Conservation (phyloP, 2,113 vertebrate species). For the Genyomyrus donnyi region DNA sequence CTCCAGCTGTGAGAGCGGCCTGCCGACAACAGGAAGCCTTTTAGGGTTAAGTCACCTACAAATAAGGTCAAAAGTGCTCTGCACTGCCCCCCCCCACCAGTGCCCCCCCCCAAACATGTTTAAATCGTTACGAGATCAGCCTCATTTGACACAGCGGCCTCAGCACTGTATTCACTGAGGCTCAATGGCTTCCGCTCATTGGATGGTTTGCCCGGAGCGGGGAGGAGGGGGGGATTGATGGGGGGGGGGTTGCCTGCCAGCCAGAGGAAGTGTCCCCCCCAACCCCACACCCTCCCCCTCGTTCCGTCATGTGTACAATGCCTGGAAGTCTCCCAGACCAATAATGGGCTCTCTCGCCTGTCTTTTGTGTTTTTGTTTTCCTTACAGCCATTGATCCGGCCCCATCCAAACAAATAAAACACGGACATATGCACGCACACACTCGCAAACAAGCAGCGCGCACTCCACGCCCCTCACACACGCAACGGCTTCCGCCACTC, state of each 20-base stretch:
- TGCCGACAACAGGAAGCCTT: constrained; percentile 8
- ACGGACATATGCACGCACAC: background rate
- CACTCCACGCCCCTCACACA: background rate
- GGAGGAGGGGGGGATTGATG: background rate
- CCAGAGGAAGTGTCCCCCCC: constrained; percentile 2
- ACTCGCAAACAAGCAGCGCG: background rate
- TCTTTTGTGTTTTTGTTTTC: constrained; percentile 15
- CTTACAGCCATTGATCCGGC: background rate
- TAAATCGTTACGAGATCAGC: background rate
- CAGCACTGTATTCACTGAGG: background rate
- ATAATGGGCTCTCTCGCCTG: constrained; percentile 41
- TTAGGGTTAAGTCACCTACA: background rate
- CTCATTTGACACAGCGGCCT: background rate
- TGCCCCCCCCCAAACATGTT: background rate
- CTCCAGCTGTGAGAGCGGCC: background rate
- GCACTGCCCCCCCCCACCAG: background rate
- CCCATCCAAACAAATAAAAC: constrained; percentile 16
- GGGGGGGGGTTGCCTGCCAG: background rate
- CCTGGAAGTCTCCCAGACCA: constrained; percentile 67
- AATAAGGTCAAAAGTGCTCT: constrained; percentile 4
- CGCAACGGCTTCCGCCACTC: background rate
- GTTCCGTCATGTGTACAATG: constrained; percentile 67
- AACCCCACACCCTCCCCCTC: constrained; percentile 22
- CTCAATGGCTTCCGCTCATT: constrained; percentile 15
- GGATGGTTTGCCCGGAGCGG: background rate